A percentile compares a stretch with the other conserved stretches of the same genome.
Conservation (phyloP, 2,888 invertebrate species). For the Diarsia rubi region DNA sequence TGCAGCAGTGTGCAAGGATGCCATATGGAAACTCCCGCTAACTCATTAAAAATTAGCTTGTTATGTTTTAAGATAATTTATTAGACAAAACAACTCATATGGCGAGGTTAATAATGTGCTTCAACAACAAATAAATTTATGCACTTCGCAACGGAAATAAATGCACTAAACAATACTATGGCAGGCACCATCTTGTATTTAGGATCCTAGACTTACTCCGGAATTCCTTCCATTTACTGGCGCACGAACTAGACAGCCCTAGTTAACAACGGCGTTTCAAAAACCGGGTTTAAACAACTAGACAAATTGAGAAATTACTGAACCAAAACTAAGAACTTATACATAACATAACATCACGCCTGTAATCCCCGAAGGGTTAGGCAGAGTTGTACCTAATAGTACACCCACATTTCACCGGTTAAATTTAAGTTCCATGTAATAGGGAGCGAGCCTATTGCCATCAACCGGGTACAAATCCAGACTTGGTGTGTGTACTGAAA, state of each 20-base stretch:
- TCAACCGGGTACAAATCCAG: no score
- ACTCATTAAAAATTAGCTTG: constrained; percentile 15
- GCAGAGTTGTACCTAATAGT: no score
- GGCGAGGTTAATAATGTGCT: constrained; percentile 7
- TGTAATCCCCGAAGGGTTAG: no score
- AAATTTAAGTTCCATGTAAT: no score
- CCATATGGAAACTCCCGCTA: not conserved
- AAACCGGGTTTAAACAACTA: constrained; percentile 34
- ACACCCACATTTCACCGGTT: no score
- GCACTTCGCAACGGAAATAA: not conserved
- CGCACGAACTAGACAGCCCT: constrained; percentile 12
- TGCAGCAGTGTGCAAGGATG: not conserved
- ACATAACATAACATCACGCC: not conserved
- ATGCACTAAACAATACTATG: not conserved
- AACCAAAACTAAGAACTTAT: not conserved
- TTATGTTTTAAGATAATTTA: constrained; percentile 25
- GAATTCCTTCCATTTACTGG: constrained; percentile 38
- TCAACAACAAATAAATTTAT: constrained; percentile 13
- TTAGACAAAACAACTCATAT: constrained; percentile 6
- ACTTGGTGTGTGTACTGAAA: no score
- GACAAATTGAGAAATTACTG: constrained; percentile 49
- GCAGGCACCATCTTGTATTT: not conserved
- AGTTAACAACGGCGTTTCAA: constrained; percentile 31
- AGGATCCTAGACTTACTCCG: not conserved
- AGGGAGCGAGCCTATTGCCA: no score